These are phyloP conservation scores for Stegostoma tigrinum DNA, from an alignment of 2,113 vertebrate species.

Conservation along the genomic window DNA sequence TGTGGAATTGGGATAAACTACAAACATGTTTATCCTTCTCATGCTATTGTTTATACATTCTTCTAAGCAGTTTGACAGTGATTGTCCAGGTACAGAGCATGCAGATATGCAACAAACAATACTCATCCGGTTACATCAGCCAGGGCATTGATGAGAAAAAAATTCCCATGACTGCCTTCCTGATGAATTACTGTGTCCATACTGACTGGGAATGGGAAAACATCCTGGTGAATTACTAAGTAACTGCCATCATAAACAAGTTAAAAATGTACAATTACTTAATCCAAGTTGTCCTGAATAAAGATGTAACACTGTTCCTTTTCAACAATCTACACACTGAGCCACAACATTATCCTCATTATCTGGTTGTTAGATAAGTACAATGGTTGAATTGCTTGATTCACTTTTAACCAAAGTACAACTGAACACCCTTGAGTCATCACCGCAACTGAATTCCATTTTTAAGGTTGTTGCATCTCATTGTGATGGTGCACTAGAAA, in stretches of 20 bases:
- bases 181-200: background rate
- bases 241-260: background rate
- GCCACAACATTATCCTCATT: background rate
- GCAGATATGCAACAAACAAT: background rate
- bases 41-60: background rate
- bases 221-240: slow-evolving; percentile 6
- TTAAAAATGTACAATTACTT: background rate
- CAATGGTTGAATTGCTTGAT: background rate
- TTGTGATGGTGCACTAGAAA: no score
- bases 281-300: background rate
- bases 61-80: background rate
- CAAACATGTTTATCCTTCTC: background rate
- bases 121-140: background rate
- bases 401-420: background rate
- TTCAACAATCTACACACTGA: background rate
- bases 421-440: background rate
- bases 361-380: background rate
- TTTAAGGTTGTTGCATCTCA: no score
- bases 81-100: background rate
- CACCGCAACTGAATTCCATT: no score
- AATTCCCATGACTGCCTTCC: background rate
- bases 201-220: background rate
- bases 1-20: background rate
- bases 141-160: background rate
- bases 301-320: background rate